A percentile compares a stretch with the other conserved stretches of the same genome.
These are phyloP conservation scores for Spodoptera littoralis DNA, from an alignment of 2,888 invertebrate species.

Conservation along the genomic window DNA sequence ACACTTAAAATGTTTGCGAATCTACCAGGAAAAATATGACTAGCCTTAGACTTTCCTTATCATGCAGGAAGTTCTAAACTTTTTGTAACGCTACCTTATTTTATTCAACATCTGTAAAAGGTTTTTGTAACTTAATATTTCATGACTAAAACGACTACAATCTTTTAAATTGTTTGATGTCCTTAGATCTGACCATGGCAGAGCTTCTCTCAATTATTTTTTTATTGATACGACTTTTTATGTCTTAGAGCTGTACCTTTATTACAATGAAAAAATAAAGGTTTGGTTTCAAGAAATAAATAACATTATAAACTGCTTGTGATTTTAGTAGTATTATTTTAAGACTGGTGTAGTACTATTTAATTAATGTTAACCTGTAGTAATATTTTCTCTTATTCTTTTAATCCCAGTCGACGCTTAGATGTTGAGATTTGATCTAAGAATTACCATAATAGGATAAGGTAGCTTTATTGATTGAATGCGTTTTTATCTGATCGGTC, in stretches of 20 bases:
- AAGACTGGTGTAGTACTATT: background rate
- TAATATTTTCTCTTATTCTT: constrained; percentile 20
- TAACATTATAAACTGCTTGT: no score
- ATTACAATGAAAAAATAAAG: no score
- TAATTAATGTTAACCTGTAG: constrained; percentile 5
- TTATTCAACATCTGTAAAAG: no score
- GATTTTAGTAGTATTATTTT: no score
- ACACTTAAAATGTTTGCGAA: background rate
- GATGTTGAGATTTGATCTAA: constrained; percentile 49
- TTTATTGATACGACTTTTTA: no score
- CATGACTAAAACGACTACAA: no score
- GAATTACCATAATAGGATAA: constrained; percentile 59
- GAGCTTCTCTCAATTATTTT: no score
- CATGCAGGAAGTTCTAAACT: background rate
- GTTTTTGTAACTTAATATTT: no score
- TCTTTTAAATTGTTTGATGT: no score
- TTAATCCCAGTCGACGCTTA: constrained; percentile 13
- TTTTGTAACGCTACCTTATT: background rate
- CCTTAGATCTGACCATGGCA: no score
- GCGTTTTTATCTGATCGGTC: constrained; percentile 53
- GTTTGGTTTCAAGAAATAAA: no score
- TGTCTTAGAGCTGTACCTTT: no score
- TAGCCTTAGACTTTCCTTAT: constrained; percentile 12
- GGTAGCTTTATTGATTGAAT: constrained; percentile 56
- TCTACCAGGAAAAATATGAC: constrained; percentile 20